Conservation (phyloP, 2,888 invertebrate species). For the Lepidonotus clava region DNA sequence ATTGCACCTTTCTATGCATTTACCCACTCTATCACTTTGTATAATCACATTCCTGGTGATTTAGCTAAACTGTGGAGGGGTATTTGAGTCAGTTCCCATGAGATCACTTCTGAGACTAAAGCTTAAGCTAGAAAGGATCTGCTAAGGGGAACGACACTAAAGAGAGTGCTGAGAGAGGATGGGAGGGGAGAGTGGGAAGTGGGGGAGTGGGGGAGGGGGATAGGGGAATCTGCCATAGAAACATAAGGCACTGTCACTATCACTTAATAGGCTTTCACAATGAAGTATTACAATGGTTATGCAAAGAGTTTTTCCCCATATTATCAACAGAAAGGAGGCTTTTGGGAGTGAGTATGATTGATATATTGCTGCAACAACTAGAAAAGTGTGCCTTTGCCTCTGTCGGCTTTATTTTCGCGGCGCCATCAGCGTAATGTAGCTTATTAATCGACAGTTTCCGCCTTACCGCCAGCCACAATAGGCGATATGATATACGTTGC, state of each 20-base stretch:
- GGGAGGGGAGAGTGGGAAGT: neutral
- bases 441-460: neutral
- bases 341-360: neutral
- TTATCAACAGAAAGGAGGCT: neutral
- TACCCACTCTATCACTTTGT: no score
- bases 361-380: neutral
- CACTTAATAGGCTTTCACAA: conserved; percentile 4
- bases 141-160: no score
- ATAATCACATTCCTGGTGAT: no score
- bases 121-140: no score
- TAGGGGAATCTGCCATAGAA: neutral
- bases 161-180: neutral
- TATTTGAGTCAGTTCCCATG: no score
- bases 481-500: neutral
- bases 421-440: neutral
- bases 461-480: neutral
- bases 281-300: neutral
- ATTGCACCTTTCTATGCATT: no score
- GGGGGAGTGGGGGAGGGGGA: neutral
- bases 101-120: no score
- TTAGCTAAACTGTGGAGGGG: no score
- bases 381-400: neutral
- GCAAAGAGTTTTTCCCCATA: neutral
- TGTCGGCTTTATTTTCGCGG: neutral
- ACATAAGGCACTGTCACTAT: no score